Conservation (phyloP, 2,113 vertebrate species). For the Nestor notabilis region DNA sequence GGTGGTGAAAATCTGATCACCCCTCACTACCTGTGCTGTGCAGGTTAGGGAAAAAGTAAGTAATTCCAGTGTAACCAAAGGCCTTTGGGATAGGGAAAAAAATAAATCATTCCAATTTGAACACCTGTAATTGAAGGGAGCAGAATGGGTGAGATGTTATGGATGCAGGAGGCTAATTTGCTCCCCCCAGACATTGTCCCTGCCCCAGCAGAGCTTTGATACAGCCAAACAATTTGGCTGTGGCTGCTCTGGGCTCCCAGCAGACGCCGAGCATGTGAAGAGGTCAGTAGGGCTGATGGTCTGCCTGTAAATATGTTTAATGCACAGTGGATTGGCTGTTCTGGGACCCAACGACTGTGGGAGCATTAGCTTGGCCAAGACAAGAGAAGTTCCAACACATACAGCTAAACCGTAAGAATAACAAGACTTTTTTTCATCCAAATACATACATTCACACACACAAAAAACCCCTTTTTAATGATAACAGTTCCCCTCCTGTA, state of each 20-base stretch:
- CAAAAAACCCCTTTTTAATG: background rate
- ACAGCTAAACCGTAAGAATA: background rate
- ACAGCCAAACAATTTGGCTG: background rate
- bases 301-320: background rate
- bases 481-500: background rate
- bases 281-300: background rate
- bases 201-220: background rate
- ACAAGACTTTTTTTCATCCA: background rate
- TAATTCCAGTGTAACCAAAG: background rate
- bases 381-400: background rate
- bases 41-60: background rate
- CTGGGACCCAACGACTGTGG: fast-evolving
- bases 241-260: fast-evolving
- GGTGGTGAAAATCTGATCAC: background rate
- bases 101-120: background rate
- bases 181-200: background rate
- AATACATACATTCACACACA: background rate
- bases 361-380: background rate
- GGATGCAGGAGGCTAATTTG: background rate
- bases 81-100: background rate
- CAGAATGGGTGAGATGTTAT: fast-evolving
- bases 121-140: background rate
- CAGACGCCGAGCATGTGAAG: background rate
- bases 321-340: background rate
- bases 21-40: background rate